Percentiles rank a stretch among this genome's conserved stretches.
Evolutionary conservation across 2,888 invertebrate species (phyloP).

Genomic region (Hypomecis atomaria): DNA sequence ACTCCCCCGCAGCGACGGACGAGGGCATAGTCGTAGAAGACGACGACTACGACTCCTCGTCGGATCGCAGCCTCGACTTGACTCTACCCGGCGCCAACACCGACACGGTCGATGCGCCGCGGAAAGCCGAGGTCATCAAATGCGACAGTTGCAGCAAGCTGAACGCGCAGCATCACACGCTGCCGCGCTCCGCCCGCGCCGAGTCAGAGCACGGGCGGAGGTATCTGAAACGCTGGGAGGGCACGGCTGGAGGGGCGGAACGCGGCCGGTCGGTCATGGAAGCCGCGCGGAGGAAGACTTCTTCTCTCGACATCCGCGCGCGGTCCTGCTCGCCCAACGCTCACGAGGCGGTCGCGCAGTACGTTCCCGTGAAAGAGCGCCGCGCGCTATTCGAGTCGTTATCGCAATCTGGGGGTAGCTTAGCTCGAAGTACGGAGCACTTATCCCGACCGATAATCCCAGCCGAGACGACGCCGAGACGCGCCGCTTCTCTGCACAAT

Average conservation of each 20-base stretch:
- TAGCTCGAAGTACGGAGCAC: conserved; percentile 87
- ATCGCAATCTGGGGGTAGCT: conserved; percentile 85
- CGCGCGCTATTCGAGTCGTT: conserved; percentile 89
- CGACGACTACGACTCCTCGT: conserved; percentile 84
- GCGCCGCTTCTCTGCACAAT: conserved; percentile 88
- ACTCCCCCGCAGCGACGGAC: conserved; percentile 80
- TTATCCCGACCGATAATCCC: conserved; percentile 69
- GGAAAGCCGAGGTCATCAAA: conserved; percentile 76
- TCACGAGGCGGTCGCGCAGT: conserved; percentile 82
- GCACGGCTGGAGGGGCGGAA: conserved; percentile 71
- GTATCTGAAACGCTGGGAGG: conserved; percentile 79
- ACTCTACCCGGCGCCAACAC: conserved; percentile 80
- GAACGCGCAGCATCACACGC: conserved; percentile 73
- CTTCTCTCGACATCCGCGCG: conserved; percentile 72
- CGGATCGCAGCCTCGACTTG: conserved; percentile 83
- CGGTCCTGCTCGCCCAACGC: conserved; percentile 79
- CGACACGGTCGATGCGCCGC: conserved; percentile 74
- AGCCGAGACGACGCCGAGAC: conserved; percentile 79
- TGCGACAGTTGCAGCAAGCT: conserved; percentile 79
- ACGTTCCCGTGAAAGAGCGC: conserved; percentile 89
- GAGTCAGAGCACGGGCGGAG: conserved; percentile 75
- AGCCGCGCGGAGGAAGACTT: conserved; percentile 75
- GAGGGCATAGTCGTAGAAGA: conserved; percentile 83
- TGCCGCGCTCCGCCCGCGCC: conserved; percentile 74
- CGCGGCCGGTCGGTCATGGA: conserved; percentile 73